Base-by-base conservation (phyloP, 2,113 vertebrate species). In the Benthochromis sp. region DNA sequence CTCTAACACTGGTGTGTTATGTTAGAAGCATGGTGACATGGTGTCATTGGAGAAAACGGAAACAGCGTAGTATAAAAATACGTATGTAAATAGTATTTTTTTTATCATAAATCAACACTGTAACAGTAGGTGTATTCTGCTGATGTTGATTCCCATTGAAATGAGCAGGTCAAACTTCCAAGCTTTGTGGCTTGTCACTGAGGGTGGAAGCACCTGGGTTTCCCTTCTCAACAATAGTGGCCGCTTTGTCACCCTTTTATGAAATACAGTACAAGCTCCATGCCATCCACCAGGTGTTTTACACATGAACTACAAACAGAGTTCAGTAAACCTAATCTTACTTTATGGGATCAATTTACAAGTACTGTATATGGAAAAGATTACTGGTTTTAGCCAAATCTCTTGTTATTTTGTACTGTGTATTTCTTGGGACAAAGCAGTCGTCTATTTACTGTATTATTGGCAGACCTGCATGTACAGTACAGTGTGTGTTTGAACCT, bases 191-290 rank as follows among this genome's bases (percentile, higher is more conserved):
- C 52, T 81, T 21, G 19, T n/a, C 17, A 11, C 17, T 16, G 52
- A 36, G 19, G 36, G 34, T 90, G 91, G 95, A 96, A 94, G 86
- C 95, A 95, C 91, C 95, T 95, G 94, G 54, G 76, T 66, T 92
- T 91, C 90, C 90, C 61, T 21, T 81, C 50, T 29, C 85, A 94
- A 96, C 92, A 95, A 94, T 93, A 55, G 83, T 27, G 55, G 11
- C 82, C 81, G 47, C 52, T 43, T 19, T n/a, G 55, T 92, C 87
- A 89, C 80, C 89, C 47, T 38, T 82, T 84, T 85, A 88, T 82
- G 19, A 34, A 38, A 52, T 78, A 9, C 17, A 78, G 45, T 50
- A n/a, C 45, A 78, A 78, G 45, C 45, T 12, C 17, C 27, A n/a
- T n/a, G 45, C 6, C 4, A 12, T 76, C 73, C 45, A 78, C 17